Base-by-base conservation (phyloP, 2,888 invertebrate species). In the Brenthis hecate region DNA sequence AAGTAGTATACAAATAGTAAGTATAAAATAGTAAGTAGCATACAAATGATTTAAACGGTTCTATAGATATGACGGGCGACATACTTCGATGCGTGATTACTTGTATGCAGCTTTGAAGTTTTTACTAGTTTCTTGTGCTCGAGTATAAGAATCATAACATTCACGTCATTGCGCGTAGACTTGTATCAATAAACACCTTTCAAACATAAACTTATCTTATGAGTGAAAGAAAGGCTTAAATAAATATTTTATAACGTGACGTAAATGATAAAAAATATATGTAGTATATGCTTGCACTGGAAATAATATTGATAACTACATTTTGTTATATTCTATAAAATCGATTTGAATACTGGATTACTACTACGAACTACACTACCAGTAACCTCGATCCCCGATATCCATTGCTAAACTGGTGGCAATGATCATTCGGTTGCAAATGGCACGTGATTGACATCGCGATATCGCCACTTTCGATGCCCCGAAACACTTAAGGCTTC, bases 21-120 rank as follows among this genome's bases (percentile, higher is more conserved):
- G n/a, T n/a, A n/a, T n/a, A n/a, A n/a, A n/a, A n/a, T n/a, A n/a
- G n/a, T n/a, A n/a, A n/a, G n/a, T n/a, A n/a, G 86, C 84, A 87
- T 86, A 88, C 86, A 85, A 86, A 88, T 84, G 80, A 71, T 74
- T 79, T 57, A 65, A 70, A 70, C 66, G 54, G 54, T 65, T 63
- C 54, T 56, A 71, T 69, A 60, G 8, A 63, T 66, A 43, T 19
- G 60, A 58, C 48, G 16, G 14, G 23, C 61, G 53, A 65, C 51
- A 54, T 57, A 64, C 54, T 55, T 48, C 23, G 53, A 61, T 28
- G 28, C 4, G 14, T 64, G 53, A 19, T 13, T 19, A 56, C 50
- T n/a, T 63, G 43, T 53, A 5, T 16, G 16, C 19, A 19, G 51
- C 51, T 53, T 53, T n/a, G 51, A 53, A 53, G 51, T 53, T 53